These are phyloP conservation scores for Buceros bicornis DNA, from an alignment of 2,797 vertebrate species.

Conservation along the genomic window DNA sequence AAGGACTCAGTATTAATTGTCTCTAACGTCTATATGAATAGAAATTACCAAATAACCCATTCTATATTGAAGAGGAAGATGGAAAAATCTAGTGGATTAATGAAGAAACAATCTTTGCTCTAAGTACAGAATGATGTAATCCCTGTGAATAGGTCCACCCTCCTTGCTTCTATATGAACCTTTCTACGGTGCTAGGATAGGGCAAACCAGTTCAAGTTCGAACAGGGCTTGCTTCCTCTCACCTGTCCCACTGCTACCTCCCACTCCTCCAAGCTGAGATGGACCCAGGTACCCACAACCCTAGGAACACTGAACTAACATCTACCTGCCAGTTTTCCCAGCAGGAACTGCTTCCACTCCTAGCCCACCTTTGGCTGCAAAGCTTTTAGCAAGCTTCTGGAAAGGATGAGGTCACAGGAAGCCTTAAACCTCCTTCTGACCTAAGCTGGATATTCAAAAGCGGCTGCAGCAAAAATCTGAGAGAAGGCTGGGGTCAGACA, in stretches of 20 bases:
- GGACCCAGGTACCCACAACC: accelerated
- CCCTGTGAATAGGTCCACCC: accelerated
- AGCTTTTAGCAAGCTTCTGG: not conserved
- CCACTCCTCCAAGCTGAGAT: not conserved
- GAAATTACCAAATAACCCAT: not conserved
- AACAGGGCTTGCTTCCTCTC: not conserved
- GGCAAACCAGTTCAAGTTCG: not conserved
- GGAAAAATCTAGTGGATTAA: not conserved
- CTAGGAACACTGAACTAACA: not conserved
- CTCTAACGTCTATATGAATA: not conserved
- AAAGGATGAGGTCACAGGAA: not conserved
- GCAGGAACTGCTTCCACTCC: not conserved
- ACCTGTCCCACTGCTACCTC: accelerated
- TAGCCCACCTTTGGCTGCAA: not conserved
- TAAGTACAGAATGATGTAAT: not conserved
- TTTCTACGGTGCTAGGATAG: not conserved
- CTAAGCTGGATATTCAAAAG: not conserved
- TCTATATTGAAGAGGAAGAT: not conserved
- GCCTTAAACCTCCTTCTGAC: not conserved
- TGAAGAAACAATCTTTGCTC: not conserved
- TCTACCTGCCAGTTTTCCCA: not conserved
- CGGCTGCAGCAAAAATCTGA: not conserved
- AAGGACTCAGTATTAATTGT: not conserved
- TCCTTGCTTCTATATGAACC: not conserved
- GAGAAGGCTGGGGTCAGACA: not conserved